Conservation (phyloP, 2,888 invertebrate genomes). For the Bombylius discolor region DNA sequence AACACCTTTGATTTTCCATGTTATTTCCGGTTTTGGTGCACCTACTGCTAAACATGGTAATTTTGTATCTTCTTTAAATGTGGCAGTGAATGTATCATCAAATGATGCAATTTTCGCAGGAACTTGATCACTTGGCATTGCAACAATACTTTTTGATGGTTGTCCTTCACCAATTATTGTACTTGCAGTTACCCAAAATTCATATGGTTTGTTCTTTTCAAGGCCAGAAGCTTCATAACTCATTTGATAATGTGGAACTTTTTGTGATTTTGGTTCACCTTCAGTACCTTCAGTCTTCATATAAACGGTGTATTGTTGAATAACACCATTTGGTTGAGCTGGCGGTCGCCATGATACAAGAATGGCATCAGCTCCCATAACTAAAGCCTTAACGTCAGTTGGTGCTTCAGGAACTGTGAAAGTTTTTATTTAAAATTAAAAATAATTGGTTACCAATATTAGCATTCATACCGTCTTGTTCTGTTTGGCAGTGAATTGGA, state of each 20-base stretch:
- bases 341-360: slow-evolving; percentile 91
- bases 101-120: slow-evolving; percentile 92
- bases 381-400: slow-evolving; percentile 81
- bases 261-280: slow-evolving; percentile 56
- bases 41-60: slow-evolving; percentile 87
- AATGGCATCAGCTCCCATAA: slow-evolving; percentile 83
- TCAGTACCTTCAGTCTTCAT: slow-evolving; percentile 59
- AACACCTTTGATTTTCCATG: slow-evolving; percentile 78
- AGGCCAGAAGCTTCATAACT: slow-evolving; percentile 78
- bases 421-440: background rate
- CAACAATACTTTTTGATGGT: slow-evolving; percentile 72
- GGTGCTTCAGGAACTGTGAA: slow-evolving; percentile 79
- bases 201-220: slow-evolving; percentile 68
- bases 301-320: slow-evolving; percentile 87
- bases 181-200: slow-evolving; percentile 90
- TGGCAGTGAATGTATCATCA: slow-evolving; percentile 83
- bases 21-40: slow-evolving; percentile 75
- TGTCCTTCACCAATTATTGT: slow-evolving; percentile 91
- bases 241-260: slow-evolving; percentile 70
- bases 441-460: background rate
- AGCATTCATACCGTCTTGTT: slow-evolving; percentile 69
- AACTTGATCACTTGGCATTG: slow-evolving; percentile 65
- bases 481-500: slow-evolving; percentile 82
- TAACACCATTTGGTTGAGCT: slow-evolving; percentile 80
- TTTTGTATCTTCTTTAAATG: slow-evolving; percentile 82